Base-by-base conservation (phyloP, 2,797 vertebrate genomes). In the Cetoscarus ocellatus region DNA sequence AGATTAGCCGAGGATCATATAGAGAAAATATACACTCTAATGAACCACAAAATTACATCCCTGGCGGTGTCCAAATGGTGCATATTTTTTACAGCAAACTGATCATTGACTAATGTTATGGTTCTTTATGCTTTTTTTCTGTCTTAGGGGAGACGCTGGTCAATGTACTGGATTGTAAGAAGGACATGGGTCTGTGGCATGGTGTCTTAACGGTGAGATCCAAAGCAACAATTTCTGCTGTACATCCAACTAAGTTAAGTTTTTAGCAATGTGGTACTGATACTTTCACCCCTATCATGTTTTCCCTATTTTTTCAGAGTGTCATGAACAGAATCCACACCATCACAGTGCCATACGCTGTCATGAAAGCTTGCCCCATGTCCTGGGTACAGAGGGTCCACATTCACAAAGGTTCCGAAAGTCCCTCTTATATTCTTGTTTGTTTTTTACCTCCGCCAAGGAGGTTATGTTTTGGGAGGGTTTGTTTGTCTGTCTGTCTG, bases 271-370 rank as follows among this genome's bases (percentile, higher is more conserved):
- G 19, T 61, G 10, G 17, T 13, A 3, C n/a, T 27, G 27, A 27
- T 27, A 55, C 14, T 45, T 1, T 65, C 15, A 67, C 12, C 17
- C 3, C 48, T 42, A 70, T 9, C 8, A 12, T 49, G 4, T 52
- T 0, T 76, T 54, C 35, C 38, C 59, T 27, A 60, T 63, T 55
- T 48, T 5, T 27, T 10, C 80, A 99, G 98, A 97, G 96, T 84
- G 95, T 99, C 36, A 99, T 99, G 96, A 99, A 98, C 93, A 96
- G 98, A 77, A 96, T 98, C 86, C 97, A 99, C 85, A 98, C 97
- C 1, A 88, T 99, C 88, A 97, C 97, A 0, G 97, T 99, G 57
- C 98, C 98, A 27, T 99, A 99, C 61, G 96, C 98, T 1, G 97
- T 99, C 77, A 99, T 99, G 98, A 99, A 99, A 90, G 97, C 97